A percentile compares a stretch with the other conserved stretches of the same genome.
These are phyloP conservation scores for Hippocampus abdominalis DNA, from an alignment of 2,113 vertebrate genomes.

Conservation along the genomic window DNA sequence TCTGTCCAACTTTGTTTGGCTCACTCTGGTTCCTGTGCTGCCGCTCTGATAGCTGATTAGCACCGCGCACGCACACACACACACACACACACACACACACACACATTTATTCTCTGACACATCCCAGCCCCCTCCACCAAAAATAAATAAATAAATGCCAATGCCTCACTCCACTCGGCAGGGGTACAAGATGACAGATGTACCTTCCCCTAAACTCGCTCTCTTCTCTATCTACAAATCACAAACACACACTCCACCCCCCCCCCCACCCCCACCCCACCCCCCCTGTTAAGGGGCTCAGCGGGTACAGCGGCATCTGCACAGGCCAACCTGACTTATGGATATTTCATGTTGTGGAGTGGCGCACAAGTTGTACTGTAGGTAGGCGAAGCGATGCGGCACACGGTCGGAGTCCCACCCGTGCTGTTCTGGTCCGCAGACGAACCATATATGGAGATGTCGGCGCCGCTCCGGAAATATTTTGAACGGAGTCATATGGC, in stretches of 20 bases:
- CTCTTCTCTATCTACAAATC: background rate
- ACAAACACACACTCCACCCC: conserved; percentile 12
- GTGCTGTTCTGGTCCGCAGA: conserved; percentile 25
- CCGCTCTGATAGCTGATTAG: conserved; percentile 17
- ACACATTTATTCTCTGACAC: background rate
- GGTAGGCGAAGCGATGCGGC: conserved; percentile 40
- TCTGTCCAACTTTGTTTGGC: conserved; percentile 19
- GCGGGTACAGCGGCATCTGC: conserved; percentile 64
- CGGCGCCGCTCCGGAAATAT: conserved; percentile 14
- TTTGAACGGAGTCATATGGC: conserved; percentile 30
- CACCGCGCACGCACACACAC: background rate
- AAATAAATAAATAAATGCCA: conserved; percentile 18
- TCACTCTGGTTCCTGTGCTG: conserved; percentile 8
- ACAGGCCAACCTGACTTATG: conserved; percentile 55
- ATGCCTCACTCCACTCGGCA: conserved; percentile 14
- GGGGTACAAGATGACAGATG: conserved; percentile 44
- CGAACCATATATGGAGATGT: conserved; percentile 7
- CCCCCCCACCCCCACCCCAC: conserved; percentile 26
- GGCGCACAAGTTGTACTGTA: conserved; percentile 26
- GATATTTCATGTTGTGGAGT: conserved; percentile 65
- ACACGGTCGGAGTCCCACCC: conserved; percentile 36
- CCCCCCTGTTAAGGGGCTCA: conserved; percentile 44
- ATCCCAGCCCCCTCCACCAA: background rate
- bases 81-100: conserved; percentile 1
- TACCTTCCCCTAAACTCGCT: conserved; percentile 15